A percentile compares a stretch with the other conserved stretches of the same genome.
phyloP scores from a whole-genome alignment of 2,888 invertebrate species.

The Bedellia somnulentella region DNA sequence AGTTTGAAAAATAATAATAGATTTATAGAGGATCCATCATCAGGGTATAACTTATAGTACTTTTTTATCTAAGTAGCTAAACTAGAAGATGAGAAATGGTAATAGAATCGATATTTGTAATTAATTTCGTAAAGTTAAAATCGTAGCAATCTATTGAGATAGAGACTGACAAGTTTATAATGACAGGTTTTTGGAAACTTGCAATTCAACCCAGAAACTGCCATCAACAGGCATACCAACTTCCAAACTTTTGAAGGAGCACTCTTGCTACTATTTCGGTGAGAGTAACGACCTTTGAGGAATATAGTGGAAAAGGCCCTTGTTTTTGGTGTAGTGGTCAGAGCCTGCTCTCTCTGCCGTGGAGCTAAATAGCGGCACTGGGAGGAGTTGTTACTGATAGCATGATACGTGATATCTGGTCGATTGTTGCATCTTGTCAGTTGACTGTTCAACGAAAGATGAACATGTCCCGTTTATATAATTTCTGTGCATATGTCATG shows the following conservation, averaged over 20 bases:
- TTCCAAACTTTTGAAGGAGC: slow-evolving; percentile 91
- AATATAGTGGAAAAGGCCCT: slow-evolving; percentile 20
- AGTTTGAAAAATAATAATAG: no score
- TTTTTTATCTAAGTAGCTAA: no score
- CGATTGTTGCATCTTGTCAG: slow-evolving; percentile 19
- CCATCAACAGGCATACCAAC: slow-evolving; percentile 94
- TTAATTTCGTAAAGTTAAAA: no score
- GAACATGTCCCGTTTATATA: slow-evolving; percentile 19
- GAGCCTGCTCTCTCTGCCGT: slow-evolving; percentile 8
- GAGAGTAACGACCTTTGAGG: slow-evolving; percentile 42
- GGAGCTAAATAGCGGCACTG: slow-evolving; percentile 7
- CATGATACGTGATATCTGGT: slow-evolving; percentile 18
- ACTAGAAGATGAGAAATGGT: no score
- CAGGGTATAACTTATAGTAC: no score
- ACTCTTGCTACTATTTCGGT: slow-evolving; percentile 91
- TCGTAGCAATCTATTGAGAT: no score
- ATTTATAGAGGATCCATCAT: no score
- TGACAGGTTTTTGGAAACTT: slow-evolving; percentile 92
- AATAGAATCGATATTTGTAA: no score
- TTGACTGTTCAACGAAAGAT: no score
- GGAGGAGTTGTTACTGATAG: slow-evolving; percentile 10
- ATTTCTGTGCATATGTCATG: no score
- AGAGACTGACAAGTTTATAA: slow-evolving; percentile 30
- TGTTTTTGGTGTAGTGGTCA: slow-evolving; percentile 14
- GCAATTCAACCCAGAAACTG: slow-evolving; percentile 78